Base-by-base conservation (phyloP, 2,797 vertebrate genomes). In the Margarornis squamiger region DNA sequence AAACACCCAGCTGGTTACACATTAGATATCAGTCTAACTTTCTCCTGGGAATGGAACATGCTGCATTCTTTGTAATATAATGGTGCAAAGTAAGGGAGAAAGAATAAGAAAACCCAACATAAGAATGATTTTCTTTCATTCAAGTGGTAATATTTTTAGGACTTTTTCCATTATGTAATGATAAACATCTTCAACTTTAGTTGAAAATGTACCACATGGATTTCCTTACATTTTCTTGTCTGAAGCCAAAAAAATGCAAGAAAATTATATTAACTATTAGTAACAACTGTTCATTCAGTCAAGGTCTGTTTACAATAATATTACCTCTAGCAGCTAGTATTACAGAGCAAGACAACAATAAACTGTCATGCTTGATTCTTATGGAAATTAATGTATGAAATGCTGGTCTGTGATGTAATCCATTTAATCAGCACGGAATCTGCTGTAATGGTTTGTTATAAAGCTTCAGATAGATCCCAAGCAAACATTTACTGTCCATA, bases 1-100 rank as follows among this genome's bases (percentile, higher is more conserved):
- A 93, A 96, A 81, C 72, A 92, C 24, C 46, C 88, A 94, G 90
- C 80, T 90, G 93, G 91, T 92, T 94, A 90, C 62, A 95, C 73
- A 88, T 62, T 65, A 72, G 39, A 4, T 80, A 93, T 68, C 71
- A 75, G 71, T 77, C 70, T 93, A 73, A 27, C 23, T 95, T 93
- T 86, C 77, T 84, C 76, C 79, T 75, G 87, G 76, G 83, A 95
- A 82, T 24, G 22, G 51, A 90, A 80, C 74, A 82, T 9, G 38
- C 39, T 77, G 63, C 51, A 30, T 66, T 88, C 80, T 66, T 32
- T 48, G 32, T 13, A 75, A 52, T 39, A 58, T 23, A 92, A 65
- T 11, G 43, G 29, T 27, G 24, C 22, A 81, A 86, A 74, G n/a
- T 9, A 61, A 91, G 29, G 41, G 49, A 92, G 73, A 79, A 80